Base-by-base conservation (phyloP, 2,888 invertebrate species). In the Melanchra persicariae region DNA sequence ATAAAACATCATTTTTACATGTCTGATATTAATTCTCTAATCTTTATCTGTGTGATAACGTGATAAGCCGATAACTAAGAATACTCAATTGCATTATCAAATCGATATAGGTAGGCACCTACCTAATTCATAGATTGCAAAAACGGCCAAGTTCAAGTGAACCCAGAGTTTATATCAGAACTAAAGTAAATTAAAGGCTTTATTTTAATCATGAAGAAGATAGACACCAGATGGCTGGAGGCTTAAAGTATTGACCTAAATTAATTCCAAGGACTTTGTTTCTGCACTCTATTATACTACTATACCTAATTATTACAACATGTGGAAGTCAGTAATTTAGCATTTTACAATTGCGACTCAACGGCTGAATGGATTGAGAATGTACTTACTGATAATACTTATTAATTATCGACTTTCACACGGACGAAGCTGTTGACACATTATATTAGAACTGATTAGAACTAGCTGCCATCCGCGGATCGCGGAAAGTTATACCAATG, bases 101-200 rank as follows among this genome's bases (percentile, higher is more conserved):
- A 49, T 12, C 59, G 74, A 79, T 69, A 64, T 58, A 51, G 12
- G n/a, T n/a, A n/a, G n/a, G n/a, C n/a, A n/a, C n/a, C n/a, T n/a
- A n/a, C n/a, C n/a, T n/a, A 26, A 40, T n/a, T 61, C 7, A 15
- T 17, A 24, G 12, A 45, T 55, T 45, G 66, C 43, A 64, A 54
- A 65, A 67, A 70, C 51, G 70, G 74, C 51, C 74, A 80, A 78
- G 80, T 80, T 80, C 79, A 78, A 62, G 60, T 43, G 43, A 62
- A 49, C 6, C 30, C 10, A 22, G 2, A 22, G 1, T 19, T 47
- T 54, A 58, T 51, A 45, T 43, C 30, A 30, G 6, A 30, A 30
- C 30, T 30, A 30, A 45, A 45, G 45, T 1, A 45, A 3, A 45
- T 45, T 15, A 15, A 40, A 24, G n/a, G 8, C 6, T 4, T 4